These are phyloP conservation scores for Malacoraja senta DNA, from an alignment of 2,797 vertebrate species.

Conservation along the genomic window DNA sequence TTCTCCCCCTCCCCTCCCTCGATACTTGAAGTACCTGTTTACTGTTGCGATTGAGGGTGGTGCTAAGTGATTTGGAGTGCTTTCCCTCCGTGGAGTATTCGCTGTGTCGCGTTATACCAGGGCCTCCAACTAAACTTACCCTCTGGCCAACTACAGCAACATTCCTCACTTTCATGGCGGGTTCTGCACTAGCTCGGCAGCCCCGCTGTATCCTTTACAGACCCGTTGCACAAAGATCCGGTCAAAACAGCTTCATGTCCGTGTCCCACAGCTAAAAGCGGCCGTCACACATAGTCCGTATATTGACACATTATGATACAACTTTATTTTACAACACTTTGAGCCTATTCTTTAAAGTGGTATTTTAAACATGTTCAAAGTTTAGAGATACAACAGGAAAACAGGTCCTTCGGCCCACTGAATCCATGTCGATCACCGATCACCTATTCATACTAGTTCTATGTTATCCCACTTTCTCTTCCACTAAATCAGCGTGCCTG, in stretches of 20 bases:
- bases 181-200: not conserved
- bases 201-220: not conserved
- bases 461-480: too few relatives aligned
- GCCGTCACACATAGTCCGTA: not conserved
- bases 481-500: not conserved
- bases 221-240: not conserved
- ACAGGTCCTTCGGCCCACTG: too few relatives aligned
- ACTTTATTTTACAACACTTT: not conserved
- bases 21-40: not conserved
- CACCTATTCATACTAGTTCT: too few relatives aligned
- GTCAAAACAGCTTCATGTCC: not conserved
- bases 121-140: not conserved
- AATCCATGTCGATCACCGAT: too few relatives aligned
- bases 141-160: not conserved
- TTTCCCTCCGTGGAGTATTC: not conserved
- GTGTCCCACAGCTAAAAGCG: not conserved
- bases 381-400: too few relatives aligned
- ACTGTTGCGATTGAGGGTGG: not conserved
- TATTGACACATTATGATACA: not conserved
- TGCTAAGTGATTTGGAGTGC: not conserved
- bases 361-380: not conserved
- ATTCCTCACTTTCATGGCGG: not conserved
- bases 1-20: not conserved
- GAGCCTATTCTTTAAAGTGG: not conserved
- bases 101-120: too few relatives aligned